phyloP scores from a whole-genome alignment of 2,888 invertebrate species.

The Petrolisthes manimaculis region DNA sequence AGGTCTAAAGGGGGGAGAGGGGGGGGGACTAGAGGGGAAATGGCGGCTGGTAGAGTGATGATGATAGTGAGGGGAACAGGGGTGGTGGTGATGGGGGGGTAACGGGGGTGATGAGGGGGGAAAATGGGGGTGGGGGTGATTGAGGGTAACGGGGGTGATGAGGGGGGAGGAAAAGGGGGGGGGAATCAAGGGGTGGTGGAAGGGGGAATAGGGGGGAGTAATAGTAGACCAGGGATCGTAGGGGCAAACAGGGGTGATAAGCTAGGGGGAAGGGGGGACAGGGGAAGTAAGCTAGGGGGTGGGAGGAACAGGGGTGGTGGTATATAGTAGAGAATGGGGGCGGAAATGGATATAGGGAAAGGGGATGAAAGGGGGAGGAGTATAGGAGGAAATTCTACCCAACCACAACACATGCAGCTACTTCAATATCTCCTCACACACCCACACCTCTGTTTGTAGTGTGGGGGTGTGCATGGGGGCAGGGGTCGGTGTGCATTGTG shows the following conservation, averaged over 20 bases:
- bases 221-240: no score
- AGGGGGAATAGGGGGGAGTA: no score
- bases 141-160: neutral
- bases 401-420: no score
- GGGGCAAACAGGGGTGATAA: neutral
- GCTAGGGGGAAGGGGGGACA: neutral
- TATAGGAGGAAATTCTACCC: no score
- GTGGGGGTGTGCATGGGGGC: no score
- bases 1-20: neutral
- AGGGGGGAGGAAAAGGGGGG: neutral
- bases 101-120: neutral
- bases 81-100: neutral
- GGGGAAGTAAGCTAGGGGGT: neutral
- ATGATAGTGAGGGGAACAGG: neutral
- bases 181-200: neutral
- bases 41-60: neutral
- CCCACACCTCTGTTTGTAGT: no score
- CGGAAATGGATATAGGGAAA: neutral
- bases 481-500: no score
- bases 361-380: neutral
- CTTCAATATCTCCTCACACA: no score
- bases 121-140: neutral
- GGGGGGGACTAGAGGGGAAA: neutral
- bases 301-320: neutral
- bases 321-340: neutral